These are phyloP conservation scores for Drosophila austrosaltans DNA, from an alignment of 2,888 invertebrate genomes.

Conservation along the genomic window DNA sequence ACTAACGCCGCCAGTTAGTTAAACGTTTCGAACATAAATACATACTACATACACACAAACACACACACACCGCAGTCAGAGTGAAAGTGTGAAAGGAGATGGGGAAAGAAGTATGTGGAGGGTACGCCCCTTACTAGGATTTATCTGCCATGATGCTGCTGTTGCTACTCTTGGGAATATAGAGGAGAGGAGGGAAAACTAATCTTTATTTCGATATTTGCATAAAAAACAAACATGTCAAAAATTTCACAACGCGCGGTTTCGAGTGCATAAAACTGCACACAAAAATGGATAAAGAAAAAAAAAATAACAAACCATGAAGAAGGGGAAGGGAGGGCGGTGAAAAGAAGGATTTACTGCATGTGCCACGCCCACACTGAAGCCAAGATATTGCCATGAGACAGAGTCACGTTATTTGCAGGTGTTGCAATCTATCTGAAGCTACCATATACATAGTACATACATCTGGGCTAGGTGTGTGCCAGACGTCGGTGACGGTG, in stretches of 20 bases:
- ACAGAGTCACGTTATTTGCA: slow-evolving; percentile 80
- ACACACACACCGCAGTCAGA: slow-evolving; percentile 10
- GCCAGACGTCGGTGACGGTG: slow-evolving; percentile 39
- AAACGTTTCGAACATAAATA: slow-evolving; percentile 72
- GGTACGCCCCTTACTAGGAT: slow-evolving; percentile 56
- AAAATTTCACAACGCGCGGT: slow-evolving; percentile 50
- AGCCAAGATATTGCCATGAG: slow-evolving; percentile 56
- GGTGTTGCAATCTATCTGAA: slow-evolving; percentile 78
- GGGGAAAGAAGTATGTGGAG: slow-evolving; percentile 21
- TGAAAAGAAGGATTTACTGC: slow-evolving; percentile 60
- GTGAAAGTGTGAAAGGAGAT: slow-evolving; percentile 8
- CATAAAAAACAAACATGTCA: slow-evolving; percentile 69
- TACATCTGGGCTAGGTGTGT: slow-evolving; percentile 16
- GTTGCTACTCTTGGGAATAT: background rate
- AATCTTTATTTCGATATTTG: slow-evolving; percentile 77
- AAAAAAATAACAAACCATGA: slow-evolving; percentile 17
- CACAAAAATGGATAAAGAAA: slow-evolving; percentile 34
- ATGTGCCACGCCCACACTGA: slow-evolving; percentile 59
- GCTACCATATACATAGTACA: background rate
- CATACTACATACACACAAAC: slow-evolving; percentile 23
- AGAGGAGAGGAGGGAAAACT: slow-evolving; percentile 34
- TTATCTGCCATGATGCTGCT: slow-evolving; percentile 49
- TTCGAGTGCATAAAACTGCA: slow-evolving; percentile 66
- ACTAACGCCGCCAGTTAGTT: slow-evolving; percentile 75
- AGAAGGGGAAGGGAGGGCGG: slow-evolving; percentile 29